A percentile compares a stretch with the other conserved stretches of the same genome.
Conservation (phyloP, 1,140 invertebrate genomes). For the Lethocerus indicus region DNA sequence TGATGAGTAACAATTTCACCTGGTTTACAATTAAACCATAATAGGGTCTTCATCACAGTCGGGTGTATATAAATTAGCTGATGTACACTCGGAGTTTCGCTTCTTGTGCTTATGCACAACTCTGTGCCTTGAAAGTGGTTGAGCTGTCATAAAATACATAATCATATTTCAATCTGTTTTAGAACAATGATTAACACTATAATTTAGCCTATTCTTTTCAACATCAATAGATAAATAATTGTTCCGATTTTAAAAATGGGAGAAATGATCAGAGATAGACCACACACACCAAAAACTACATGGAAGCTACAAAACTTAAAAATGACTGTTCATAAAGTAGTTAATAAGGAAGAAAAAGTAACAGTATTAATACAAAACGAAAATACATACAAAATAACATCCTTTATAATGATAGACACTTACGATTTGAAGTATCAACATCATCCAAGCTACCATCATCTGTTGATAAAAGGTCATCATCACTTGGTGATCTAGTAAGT, state of each 20-base stretch:
- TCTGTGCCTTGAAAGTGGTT: conserved; percentile 13
- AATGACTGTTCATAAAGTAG: too few relatives aligned
- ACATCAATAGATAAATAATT: too few relatives aligned
- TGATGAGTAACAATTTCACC: too few relatives aligned
- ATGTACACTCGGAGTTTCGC: conserved; percentile 12
- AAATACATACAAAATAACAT: too few relatives aligned
- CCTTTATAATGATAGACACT: background rate
- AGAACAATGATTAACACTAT: too few relatives aligned
- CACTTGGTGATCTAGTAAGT: conserved; percentile 58
- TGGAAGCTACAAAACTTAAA: too few relatives aligned
- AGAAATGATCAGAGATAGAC: too few relatives aligned
- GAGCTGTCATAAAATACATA: conserved; percentile 10
- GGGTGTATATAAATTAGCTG: conserved; percentile 2
- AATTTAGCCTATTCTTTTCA: too few relatives aligned
- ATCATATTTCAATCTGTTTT: background rate
- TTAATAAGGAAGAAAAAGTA: too few relatives aligned
- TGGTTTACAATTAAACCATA: conserved; percentile 24
- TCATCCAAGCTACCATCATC: conserved; percentile 41
- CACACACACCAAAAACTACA: too few relatives aligned
- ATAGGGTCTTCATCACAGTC: conserved; percentile 23
- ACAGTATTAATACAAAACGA: too few relatives aligned
- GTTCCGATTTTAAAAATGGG: too few relatives aligned
- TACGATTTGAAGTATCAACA: conserved; percentile 19
- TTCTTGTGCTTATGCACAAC: conserved; percentile 14
- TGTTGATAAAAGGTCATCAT: conserved; percentile 62